phyloP scores from a whole-genome alignment of 1,140 invertebrate species.

The Aphelinus certus region DNA sequence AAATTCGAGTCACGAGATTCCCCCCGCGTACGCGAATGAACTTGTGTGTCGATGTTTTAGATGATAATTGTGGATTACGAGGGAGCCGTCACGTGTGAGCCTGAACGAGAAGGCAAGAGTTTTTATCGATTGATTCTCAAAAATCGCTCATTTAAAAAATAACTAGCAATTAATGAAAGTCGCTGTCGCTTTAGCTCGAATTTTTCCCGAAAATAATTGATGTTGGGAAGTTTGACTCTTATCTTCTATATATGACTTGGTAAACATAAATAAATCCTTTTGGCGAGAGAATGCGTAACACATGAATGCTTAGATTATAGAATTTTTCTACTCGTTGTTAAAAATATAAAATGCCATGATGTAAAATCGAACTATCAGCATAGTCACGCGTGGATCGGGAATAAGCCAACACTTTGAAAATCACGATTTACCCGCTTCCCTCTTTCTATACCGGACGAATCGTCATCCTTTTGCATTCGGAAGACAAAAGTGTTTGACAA shows the following conservation, averaged over 20 bases:
- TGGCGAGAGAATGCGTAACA: not conserved
- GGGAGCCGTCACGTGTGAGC: slow-evolving; percentile 2
- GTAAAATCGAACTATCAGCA: not conserved
- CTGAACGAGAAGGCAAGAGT: not conserved
- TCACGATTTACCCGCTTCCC: slow-evolving; percentile 27
- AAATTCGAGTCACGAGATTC: too few species aligned
- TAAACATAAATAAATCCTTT: not conserved
- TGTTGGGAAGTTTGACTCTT: slow-evolving; percentile 10
- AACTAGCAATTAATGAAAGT: not conserved
- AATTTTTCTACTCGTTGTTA: slow-evolving; percentile 22
- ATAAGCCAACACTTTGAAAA: slow-evolving; percentile 32
- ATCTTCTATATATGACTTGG: slow-evolving; percentile 3
- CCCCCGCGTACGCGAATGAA: too few species aligned
- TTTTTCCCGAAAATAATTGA: slow-evolving; percentile 24
- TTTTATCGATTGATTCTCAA: slow-evolving; percentile 7
- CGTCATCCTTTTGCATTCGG: too few species aligned
- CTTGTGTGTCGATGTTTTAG: slow-evolving; percentile 38
- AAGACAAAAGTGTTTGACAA: too few species aligned
- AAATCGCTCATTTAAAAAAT: slow-evolving; percentile 8
- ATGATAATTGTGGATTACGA: slow-evolving; percentile 23
- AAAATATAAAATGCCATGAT: not conserved
- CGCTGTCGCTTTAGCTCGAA: slow-evolving; percentile 32
- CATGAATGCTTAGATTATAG: not conserved
- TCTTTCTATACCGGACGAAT: not conserved
- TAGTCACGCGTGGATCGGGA: not conserved